Percentiles rank a stretch among this genome's conserved stretches.
These are phyloP conservation scores for Polydrusus cervinus DNA, from an alignment of 2,888 invertebrate species.

Conservation along the genomic window DNA sequence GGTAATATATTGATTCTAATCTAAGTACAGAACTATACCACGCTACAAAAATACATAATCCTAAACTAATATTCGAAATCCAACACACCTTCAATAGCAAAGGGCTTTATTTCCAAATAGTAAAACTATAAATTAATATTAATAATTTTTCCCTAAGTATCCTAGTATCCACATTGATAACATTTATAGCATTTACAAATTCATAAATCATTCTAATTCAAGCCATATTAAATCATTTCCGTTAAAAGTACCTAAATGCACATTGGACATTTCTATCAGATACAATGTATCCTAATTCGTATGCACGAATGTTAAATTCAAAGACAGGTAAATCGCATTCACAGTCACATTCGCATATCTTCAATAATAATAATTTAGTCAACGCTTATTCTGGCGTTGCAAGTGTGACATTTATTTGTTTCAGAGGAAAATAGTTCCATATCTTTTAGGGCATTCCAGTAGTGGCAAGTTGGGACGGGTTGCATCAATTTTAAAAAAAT, in stretches of 20 bases:
- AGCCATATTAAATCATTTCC: constrained; percentile 7
- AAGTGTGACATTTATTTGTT: constrained; percentile 18
- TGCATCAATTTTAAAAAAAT: too few species aligned
- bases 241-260: constrained; percentile 3
- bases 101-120: too few species aligned
- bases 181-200: constrained; percentile 17
- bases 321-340: constrained; percentile 27
- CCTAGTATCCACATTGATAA: background rate
- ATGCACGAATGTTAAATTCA: constrained; percentile 37
- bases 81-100: too few species aligned
- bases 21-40: too few species aligned
- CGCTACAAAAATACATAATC: too few species aligned
- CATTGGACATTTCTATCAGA: constrained; percentile 18
- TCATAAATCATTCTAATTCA: constrained; percentile 19
- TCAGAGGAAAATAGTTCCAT: background rate
- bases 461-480: background rate
- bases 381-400: background rate
- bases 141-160: background rate
- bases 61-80: too few species aligned
- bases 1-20: too few species aligned
- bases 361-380: constrained; percentile 28
- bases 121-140: too few species aligned
- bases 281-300: constrained; percentile 7
- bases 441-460: background rate
- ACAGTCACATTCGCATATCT: background rate